Percentiles rank a stretch among this genome's conserved stretches.
Evolutionary conservation across 1,140 invertebrate genomes (phyloP).

Genomic region (Batillaria attramentaria): DNA sequence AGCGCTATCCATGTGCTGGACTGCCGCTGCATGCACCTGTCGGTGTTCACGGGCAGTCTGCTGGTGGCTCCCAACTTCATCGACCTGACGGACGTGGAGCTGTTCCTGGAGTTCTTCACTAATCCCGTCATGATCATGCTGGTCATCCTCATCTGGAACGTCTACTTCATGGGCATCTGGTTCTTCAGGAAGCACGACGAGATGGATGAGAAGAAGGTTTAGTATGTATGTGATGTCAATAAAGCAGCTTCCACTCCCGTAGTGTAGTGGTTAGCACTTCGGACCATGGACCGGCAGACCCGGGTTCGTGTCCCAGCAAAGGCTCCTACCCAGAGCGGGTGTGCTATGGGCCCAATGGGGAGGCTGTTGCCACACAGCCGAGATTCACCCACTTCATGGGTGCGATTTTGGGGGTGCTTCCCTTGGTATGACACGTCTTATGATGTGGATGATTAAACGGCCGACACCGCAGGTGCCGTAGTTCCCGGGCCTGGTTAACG

Average conservation of each 20-base stretch:
- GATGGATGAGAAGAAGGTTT: constrained; percentile 46
- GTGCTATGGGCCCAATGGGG: too few species aligned
- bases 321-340: too few species aligned
- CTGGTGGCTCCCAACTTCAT: constrained; percentile 57
- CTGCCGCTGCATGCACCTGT: constrained; percentile 54
- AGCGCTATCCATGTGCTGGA: constrained; percentile 35
- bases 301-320: too few species aligned
- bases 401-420: too few species aligned
- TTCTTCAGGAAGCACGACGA: constrained; percentile 51
- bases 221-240: not conserved
- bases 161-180: constrained; percentile 50
- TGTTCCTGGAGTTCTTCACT: constrained; percentile 57
- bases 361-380: too few species aligned
- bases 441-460: too few species aligned
- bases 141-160: constrained; percentile 51
- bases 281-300: too few species aligned
- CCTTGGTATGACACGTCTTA: too few species aligned
- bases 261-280: too few species aligned
- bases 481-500: too few species aligned
- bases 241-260: not conserved
- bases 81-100: constrained; percentile 31
- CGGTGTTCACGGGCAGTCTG: constrained; percentile 50
- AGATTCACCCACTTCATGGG: too few species aligned
- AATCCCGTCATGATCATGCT: constrained; percentile 55
- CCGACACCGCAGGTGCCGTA: too few species aligned